Base-by-base conservation (phyloP, 2,797 vertebrate genomes). In the Pygocentrus nattereri region DNA sequence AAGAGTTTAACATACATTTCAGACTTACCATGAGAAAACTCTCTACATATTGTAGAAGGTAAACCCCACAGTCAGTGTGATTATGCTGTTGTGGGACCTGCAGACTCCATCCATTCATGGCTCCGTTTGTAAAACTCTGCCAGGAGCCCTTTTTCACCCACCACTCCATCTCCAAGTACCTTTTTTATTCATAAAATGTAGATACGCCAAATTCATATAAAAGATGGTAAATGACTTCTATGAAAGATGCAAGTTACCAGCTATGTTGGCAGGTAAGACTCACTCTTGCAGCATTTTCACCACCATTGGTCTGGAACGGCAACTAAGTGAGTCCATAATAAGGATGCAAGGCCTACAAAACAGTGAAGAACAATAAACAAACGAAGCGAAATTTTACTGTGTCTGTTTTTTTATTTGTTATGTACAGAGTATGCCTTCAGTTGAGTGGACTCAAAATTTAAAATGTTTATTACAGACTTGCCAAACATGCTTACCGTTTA, bases 31-130 rank as follows among this genome's bases (percentile, higher is more conserved):
- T 95, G 88, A 97, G 95, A 89, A 97, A 96, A 84, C 95, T 96
- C 88, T 97, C 96, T 80, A 96, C 95, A 67, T 96, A 96, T 87
- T 97, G 96, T 52, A 97, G 84, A 23, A 96, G 85, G 61, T 95
- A 97, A 27, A 97, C 91, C 25, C 96, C 96, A 85, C 96, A 97
- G 76, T 97, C 96, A 75, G 95, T 96, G 83, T 93, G 94, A 89
- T 97, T 97, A 87, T 96, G 95, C 80, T 97, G 96, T 85, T 96
- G 94, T 34, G 96, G 96, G 84, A 97, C 95, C 91, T 93, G 93
- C 50, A 95, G 94, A 85, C 93, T 96, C 83, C 93, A 96, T 84
- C 95, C 95, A 89, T 93, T 95, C 92, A 96, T 95, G 74, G 93
- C 90, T 5, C 93, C 94, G 93, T 94, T 95, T 87, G 92, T 94